phyloP scores from a whole-genome alignment of 2,113 vertebrate species.

The Pelmatolapia mariae region DNA sequence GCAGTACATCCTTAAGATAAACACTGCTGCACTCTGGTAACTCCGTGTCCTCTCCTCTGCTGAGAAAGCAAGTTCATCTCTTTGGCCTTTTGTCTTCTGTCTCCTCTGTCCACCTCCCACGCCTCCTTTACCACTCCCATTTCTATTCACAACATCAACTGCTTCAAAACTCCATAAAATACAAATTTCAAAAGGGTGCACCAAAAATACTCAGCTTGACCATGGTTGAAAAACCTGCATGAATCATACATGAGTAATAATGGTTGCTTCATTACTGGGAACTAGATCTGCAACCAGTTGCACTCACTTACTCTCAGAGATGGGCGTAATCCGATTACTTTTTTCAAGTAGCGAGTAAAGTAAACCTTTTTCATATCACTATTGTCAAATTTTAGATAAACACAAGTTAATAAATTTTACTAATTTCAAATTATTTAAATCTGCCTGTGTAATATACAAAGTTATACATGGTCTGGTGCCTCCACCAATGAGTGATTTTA shows the following conservation, averaged over 20 bases:
- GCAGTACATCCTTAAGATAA: neutral
- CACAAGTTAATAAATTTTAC: fast-evolving
- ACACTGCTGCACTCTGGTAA: neutral
- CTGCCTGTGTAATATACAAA: fast-evolving
- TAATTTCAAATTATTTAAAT: neutral
- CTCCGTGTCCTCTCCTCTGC: neutral
- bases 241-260: neutral
- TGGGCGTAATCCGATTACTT: neutral
- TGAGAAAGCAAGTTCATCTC: neutral
- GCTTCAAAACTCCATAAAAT: neutral
- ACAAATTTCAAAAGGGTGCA: neutral
- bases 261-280: neutral
- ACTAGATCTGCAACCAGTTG: neutral
- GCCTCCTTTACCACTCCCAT: neutral
- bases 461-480: neutral
- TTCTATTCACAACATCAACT: neutral
- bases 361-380: neutral
- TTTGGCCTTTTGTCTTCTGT: neutral
- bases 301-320: neutral
- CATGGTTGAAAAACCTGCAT: neutral
- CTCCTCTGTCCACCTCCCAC: neutral
- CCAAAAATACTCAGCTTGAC: neutral
- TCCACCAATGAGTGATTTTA: neutral
- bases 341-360: neutral
- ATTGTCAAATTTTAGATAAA: neutral